These are phyloP conservation scores for Corticium candelabrum DNA, from an alignment of 37 sponge, comb jelly and placozoan species.

Conservation along the genomic window DNA sequence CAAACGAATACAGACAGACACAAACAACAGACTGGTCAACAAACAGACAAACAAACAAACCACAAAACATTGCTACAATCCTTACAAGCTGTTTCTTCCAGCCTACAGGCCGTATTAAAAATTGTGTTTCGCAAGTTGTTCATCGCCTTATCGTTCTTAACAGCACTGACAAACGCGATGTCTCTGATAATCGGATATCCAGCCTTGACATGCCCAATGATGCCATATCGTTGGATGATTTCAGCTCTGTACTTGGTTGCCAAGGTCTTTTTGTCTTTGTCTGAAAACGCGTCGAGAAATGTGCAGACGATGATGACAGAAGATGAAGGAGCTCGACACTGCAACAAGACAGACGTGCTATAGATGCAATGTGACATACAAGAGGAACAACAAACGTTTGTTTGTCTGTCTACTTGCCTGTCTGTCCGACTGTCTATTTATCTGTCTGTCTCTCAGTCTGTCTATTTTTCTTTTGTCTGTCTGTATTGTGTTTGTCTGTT, in stretches of 20 bases:
- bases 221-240: not conserved
- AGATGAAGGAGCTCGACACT: slow-evolving; percentile 81
- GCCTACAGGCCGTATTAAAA: slow-evolving; percentile 54
- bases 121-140: slow-evolving; percentile 39
- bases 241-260: not conserved
- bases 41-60: too few relatives aligned
- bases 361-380: too few relatives aligned
- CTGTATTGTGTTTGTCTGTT: too few relatives aligned
- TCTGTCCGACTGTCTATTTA: too few relatives aligned
- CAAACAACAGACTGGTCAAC: too few relatives aligned
- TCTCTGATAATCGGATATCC: not conserved
- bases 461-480: too few relatives aligned
- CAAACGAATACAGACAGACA: too few relatives aligned
- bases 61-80: too few relatives aligned
- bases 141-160: slow-evolving; percentile 26
- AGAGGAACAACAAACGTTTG: too few relatives aligned
- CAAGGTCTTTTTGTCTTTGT: not conserved
- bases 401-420: too few relatives aligned
- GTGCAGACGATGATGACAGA: slow-evolving; percentile 86
- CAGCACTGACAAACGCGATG: not conserved
- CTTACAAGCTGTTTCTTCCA: slow-evolving; percentile 55
- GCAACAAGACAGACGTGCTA: too few relatives aligned
- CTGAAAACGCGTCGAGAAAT: slow-evolving; percentile 38
- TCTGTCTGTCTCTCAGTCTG: too few relatives aligned
- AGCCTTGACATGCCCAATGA: not conserved